A percentile compares a stretch with the other conserved stretches of the same genome.
Evolutionary conservation across 2,113 vertebrate species (phyloP).

Genomic region (Myrmecobius fasciatus): DNA sequence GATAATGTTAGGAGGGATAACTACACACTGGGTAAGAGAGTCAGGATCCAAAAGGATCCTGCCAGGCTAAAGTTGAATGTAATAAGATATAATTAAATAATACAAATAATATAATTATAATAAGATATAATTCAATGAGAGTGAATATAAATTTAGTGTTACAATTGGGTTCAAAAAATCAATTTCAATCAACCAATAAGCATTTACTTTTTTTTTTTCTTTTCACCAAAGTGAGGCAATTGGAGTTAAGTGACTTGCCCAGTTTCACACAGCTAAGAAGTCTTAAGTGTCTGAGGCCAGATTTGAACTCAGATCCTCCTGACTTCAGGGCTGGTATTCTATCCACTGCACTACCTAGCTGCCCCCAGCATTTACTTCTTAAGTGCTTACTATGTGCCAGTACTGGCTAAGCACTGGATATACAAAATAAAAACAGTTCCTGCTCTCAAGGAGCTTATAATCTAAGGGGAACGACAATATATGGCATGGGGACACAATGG

Average conservation of each 20-base stretch:
- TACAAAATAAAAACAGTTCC: neutral
- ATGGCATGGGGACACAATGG: neutral
- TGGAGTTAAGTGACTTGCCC: too few relatives aligned
- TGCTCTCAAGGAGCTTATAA: neutral
- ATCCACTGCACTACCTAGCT: too few relatives aligned
- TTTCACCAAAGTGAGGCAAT: too few relatives aligned
- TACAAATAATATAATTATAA: too few relatives aligned
- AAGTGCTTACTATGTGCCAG: neutral
- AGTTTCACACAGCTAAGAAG: too few relatives aligned
- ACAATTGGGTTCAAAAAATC: neutral
- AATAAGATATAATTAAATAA: too few relatives aligned
- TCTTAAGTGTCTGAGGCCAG: too few relatives aligned
- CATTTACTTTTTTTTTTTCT: too few relatives aligned
- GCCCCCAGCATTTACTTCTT: too few relatives aligned
- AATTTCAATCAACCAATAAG: neutral
- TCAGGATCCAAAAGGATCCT: neutral
- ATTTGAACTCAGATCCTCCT: too few relatives aligned
- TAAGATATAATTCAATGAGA: neutral
- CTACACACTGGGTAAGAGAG: neutral
- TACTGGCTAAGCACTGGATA: neutral
- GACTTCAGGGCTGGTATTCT: too few relatives aligned
- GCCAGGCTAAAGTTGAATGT: neutral
- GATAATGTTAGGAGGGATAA: neutral
- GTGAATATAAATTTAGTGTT: neutral
- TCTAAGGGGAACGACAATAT: neutral